Evolutionary conservation across 2,888 invertebrate species (phyloP).

Genomic region (Saturnia pavonia): DNA sequence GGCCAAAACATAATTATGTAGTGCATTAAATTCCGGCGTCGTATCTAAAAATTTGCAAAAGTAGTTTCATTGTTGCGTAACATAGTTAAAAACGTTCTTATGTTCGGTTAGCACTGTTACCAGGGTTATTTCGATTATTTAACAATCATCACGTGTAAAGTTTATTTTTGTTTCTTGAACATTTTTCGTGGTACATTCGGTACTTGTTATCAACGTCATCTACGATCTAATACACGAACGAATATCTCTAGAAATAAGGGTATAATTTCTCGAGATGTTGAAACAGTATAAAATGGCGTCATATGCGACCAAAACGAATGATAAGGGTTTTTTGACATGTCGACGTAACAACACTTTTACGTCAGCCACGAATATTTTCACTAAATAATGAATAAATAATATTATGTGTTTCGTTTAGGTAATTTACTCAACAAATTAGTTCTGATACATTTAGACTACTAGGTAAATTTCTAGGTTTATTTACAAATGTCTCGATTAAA

Average conservation of each 20-base stretch:
- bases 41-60: constrained; percentile 35
- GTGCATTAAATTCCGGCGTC: constrained; percentile 38
- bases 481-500: not conserved
- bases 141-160: constrained; percentile 53
- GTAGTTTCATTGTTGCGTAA: constrained; percentile 43
- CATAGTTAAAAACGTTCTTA: constrained; percentile 41
- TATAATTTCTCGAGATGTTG: not conserved
- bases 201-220: not conserved
- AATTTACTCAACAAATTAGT: no score
- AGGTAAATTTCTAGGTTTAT: not conserved
- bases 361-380: no score
- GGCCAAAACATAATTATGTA: constrained; percentile 17
- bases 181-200: constrained; percentile 20
- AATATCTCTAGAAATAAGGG: not conserved
- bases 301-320: not conserved
- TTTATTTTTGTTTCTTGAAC: constrained; percentile 62
- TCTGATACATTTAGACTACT: not conserved
- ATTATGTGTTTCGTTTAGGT: no score
- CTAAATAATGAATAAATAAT: no score
- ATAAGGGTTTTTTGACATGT: no score
- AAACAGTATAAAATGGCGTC: not conserved
- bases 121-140: constrained; percentile 56
- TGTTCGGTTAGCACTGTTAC: constrained; percentile 42
- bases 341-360: no score
- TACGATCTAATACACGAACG: not conserved